Conservation (phyloP, 2,888 invertebrate species). For the Agriotes lineatus region DNA sequence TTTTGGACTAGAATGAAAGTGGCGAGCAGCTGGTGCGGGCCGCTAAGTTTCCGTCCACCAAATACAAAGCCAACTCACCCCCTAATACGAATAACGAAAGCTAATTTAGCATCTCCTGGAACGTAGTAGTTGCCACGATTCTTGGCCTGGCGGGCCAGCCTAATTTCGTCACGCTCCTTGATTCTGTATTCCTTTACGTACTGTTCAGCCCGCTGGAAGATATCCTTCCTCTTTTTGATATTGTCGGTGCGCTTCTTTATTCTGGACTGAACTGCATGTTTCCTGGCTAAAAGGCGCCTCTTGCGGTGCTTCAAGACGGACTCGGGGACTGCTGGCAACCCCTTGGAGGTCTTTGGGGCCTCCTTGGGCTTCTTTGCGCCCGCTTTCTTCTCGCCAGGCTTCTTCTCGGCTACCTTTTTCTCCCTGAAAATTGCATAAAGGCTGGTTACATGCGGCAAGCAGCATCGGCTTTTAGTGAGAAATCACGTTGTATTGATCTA, state of each 20-base stretch:
- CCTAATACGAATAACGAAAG: constrained; percentile 97
- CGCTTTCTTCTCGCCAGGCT: too few species aligned
- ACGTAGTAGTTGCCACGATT: constrained; percentile 96
- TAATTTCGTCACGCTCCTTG: constrained; percentile 91
- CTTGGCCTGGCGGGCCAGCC: constrained; percentile 89
- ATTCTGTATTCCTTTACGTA: constrained; percentile 96
- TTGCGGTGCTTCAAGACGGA: constrained; percentile 95
- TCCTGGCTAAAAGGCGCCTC: constrained; percentile 81
- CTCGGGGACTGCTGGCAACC: constrained; percentile 97
- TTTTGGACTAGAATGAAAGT: constrained; percentile 63
- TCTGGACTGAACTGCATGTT: constrained; percentile 73
- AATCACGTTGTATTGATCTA: background rate
- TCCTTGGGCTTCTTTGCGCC: too few species aligned
- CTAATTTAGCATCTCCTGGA: constrained; percentile 94
- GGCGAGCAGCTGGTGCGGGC: constrained; percentile 43
- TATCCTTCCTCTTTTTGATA: constrained; percentile 85
- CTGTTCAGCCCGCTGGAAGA: constrained; percentile 95
- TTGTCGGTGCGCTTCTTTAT: constrained; percentile 80
- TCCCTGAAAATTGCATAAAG: constrained; percentile 30
- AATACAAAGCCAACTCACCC: constrained; percentile 73
- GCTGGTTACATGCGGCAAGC: background rate
- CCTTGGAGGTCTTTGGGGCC: constrained; percentile 68
- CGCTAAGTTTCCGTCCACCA: constrained; percentile 59
- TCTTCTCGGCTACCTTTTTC: constrained; percentile 25
- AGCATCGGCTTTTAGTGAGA: background rate